A percentile compares a stretch with the other conserved stretches of the same genome.
phyloP scores from a whole-genome alignment of 2,113 vertebrate genomes.

The Scatophagus argus region DNA sequence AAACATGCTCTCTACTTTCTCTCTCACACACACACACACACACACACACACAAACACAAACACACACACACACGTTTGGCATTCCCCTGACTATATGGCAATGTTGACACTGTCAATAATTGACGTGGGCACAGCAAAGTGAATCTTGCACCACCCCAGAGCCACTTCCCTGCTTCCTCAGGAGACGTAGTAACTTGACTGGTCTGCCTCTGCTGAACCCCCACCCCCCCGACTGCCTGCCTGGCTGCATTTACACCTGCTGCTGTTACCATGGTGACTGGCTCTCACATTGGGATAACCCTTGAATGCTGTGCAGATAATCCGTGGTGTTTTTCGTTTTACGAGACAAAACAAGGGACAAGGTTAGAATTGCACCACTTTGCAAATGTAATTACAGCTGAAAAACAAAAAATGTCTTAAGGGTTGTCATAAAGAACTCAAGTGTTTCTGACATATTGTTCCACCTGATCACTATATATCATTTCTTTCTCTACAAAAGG shows the following conservation, averaged over 20 bases:
- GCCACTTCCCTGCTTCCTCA: constrained; percentile 40
- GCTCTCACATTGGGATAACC: constrained; percentile 58
- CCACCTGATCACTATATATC: constrained; percentile 1
- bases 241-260: constrained; percentile 66
- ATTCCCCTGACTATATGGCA: constrained; percentile 26
- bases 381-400: constrained; percentile 35
- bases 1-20: not conserved
- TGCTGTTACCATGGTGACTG: constrained; percentile 74
- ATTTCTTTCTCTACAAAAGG: constrained; percentile 24
- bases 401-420: constrained; percentile 15
- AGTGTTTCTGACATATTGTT: not conserved
- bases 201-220: constrained; percentile 28
- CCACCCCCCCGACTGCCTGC: constrained; percentile 9
- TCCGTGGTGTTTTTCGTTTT: constrained; percentile 19
- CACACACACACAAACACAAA: constrained; percentile 16
- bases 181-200: constrained; percentile 30
- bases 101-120: constrained; percentile 80
- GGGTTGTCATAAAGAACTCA: not conserved
- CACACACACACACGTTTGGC: constrained; percentile 15
- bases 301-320: constrained; percentile 38
- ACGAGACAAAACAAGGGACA: constrained; percentile 30
- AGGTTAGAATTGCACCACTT: constrained; percentile 52
- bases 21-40: not conserved
- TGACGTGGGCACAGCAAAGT: constrained; percentile 42
- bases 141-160: constrained; percentile 27